Percentiles rank a stretch among this genome's conserved stretches.
Evolutionary conservation across 2,797 vertebrate species (phyloP).

Genomic region (Pangasius larnaudii): DNA sequence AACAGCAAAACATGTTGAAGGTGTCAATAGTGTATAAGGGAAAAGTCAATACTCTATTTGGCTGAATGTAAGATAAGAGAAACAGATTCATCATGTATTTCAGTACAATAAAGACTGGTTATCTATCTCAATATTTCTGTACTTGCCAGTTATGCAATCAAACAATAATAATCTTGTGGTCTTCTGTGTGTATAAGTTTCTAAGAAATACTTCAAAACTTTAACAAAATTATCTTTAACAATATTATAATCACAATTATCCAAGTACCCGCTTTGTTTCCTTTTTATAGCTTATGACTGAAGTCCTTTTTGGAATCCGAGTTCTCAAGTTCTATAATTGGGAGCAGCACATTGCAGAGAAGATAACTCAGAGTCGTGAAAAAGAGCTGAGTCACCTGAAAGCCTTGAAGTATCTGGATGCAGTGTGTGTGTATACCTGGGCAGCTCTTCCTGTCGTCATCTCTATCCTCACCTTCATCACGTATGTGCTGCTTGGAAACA

Average conservation of each 20-base stretch:
- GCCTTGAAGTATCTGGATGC: slow-evolving; percentile 90
- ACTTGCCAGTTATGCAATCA: neutral
- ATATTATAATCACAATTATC: neutral
- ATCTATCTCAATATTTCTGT: neutral
- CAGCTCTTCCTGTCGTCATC: slow-evolving; percentile 89
- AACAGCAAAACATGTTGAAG: neutral
- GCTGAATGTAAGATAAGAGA: neutral
- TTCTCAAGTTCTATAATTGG: slow-evolving; percentile 95
- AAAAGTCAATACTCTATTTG: neutral
- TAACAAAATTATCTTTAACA: neutral
- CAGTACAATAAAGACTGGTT: neutral
- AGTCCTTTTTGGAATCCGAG: slow-evolving; percentile 88
- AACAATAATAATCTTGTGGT: neutral
- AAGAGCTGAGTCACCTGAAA: slow-evolving; percentile 83
- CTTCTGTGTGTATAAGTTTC: neutral
- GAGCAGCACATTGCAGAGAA: slow-evolving; percentile 82
- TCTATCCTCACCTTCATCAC: slow-evolving; percentile 93
- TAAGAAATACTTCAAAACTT: neutral
- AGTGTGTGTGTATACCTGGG: slow-evolving; percentile 94
- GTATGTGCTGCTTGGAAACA: slow-evolving; percentile 87
- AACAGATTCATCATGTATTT: neutral
- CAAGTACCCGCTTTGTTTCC: neutral
- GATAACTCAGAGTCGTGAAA: slow-evolving; percentile 75
- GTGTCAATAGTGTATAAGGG: neutral
- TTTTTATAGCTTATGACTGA: slow-evolving; percentile 88